These are phyloP conservation scores for Sebastes steindachneri DNA, from an alignment of 2,797 vertebrate species.

Conservation along the genomic window DNA sequence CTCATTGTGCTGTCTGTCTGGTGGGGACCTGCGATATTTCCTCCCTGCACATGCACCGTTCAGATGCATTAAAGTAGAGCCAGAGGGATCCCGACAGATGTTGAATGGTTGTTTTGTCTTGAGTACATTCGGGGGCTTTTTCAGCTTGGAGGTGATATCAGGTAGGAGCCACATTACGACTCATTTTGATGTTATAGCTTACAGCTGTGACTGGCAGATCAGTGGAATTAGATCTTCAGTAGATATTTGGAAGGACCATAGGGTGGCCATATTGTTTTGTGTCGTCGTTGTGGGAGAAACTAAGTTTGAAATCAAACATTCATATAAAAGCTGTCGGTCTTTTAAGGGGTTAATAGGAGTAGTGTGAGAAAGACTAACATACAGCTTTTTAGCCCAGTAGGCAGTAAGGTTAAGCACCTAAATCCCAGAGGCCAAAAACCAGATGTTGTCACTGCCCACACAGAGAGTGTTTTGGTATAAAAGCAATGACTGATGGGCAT, in stretches of 20 bases:
- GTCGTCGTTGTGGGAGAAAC: not conserved
- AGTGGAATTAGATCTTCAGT: constrained; percentile 38
- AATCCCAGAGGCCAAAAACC: constrained; percentile 35
- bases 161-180: constrained; percentile 61
- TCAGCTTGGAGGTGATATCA: constrained; percentile 73
- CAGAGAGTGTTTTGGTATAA: not conserved
- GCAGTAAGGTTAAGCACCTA: constrained; percentile 24
- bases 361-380: constrained; percentile 2
- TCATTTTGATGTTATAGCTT: constrained; percentile 64
- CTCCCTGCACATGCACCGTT: constrained; percentile 34
- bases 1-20: constrained; percentile 53
- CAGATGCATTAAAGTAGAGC: constrained; percentile 66
- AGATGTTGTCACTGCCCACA: constrained; percentile 21
- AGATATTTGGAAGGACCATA: constrained; percentile 24
- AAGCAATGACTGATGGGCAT: constrained; percentile 4
- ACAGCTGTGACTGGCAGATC: constrained; percentile 69
- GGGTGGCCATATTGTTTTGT: not conserved
- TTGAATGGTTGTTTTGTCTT: constrained; percentile 73
- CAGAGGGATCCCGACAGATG: constrained; percentile 73
- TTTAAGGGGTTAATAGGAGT: not conserved
- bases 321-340: not conserved
- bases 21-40: constrained; percentile 47
- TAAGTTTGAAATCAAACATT: not conserved
- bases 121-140: constrained; percentile 47
- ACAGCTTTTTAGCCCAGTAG: constrained; percentile 19